These are phyloP conservation scores for Agriopis leucophaearia DNA, from an alignment of 2,888 invertebrate species.

Conservation along the genomic window DNA sequence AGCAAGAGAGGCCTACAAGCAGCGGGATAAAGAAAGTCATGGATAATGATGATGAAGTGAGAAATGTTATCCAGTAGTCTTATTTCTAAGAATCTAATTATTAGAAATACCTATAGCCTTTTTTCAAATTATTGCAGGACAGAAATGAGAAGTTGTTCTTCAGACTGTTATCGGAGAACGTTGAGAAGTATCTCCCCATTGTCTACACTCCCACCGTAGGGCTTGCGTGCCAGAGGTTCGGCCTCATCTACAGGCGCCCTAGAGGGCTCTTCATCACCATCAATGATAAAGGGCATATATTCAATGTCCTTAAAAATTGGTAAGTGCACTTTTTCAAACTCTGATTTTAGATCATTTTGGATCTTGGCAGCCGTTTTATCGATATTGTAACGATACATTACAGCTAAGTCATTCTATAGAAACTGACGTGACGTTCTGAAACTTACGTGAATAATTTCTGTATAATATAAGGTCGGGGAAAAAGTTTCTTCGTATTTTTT, in stretches of 20 bases:
- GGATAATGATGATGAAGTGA: too few relatives aligned
- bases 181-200: slow-evolving; percentile 98
- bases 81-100: slow-evolving; percentile 24
- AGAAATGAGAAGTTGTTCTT: slow-evolving; percentile 99
- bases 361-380: too few relatives aligned
- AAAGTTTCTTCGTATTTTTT: too few relatives aligned
- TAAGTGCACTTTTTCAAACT: slow-evolving; percentile 69
- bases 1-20: too few relatives aligned
- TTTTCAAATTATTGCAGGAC: slow-evolving; percentile 88
- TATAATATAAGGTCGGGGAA: too few relatives aligned
- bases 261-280: slow-evolving; percentile 98
- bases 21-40: too few relatives aligned
- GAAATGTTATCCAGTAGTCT: too few relatives aligned
- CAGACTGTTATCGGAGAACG: slow-evolving; percentile 95
- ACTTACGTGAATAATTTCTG: too few relatives aligned
- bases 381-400: too few relatives aligned
- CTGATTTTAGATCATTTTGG: too few relatives aligned
- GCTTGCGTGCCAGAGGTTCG: slow-evolving; percentile 98
- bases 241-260: slow-evolving; percentile 96
- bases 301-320: slow-evolving; percentile 97
- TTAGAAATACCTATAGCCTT: slow-evolving; percentile 45
- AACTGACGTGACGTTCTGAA: too few relatives aligned
- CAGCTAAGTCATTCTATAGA: too few relatives aligned
- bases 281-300: slow-evolving; percentile 97
- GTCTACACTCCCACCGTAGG: slow-evolving; percentile 99